Base-by-base conservation (phyloP, 2,888 invertebrate genomes). In the Diaphora mendica region DNA sequence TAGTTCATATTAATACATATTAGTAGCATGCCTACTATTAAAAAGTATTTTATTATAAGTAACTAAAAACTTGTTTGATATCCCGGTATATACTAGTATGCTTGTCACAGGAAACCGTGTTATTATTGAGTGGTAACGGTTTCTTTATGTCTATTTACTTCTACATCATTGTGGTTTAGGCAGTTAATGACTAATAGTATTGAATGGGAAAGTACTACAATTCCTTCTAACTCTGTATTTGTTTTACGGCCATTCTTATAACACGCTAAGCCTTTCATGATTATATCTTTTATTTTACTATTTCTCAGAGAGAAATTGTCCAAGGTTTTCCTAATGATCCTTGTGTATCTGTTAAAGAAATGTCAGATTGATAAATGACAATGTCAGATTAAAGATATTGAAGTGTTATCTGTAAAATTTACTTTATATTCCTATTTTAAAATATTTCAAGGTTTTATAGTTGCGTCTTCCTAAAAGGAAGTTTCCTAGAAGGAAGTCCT, bases 51-150 rank as follows among this genome's bases (percentile, higher is more conserved):
- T 80, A 78, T 83, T 77, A 11, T 39, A 39, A 39, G 11, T 69
- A 77, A 82, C 81, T 77, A 84, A 77, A 78, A 77, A 75, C 42
- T 77, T 74, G 64, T 70, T 80, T 78, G 79, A 83, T 85, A 81
- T 80, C 83, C 79, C 77, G 79, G 79, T 80, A 78, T 51, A 59
- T 67, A 8, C 44, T 51, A 39, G 77, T 79, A 82, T 81, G 79
- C 66, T 48, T 17, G 48, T 23, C 13, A 82, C 88, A 87, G 89
- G 89, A 89, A 89, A 88, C 78, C 75, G 80, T 84, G 83, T 81
- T 86, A 82, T 84, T 87, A 85, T 85, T 84, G 78, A 72, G 74
- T 85, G 82, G 70, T 84, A 87, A 82, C 86, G 80, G 85, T 82
- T 85, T 71, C 68, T 82, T 79, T 77, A 75, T 67, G 71, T 79